Percentiles rank a stretch among this genome's conserved stretches.
Evolutionary conservation across 2,888 invertebrate genomes (phyloP).

Genomic region (Zele albiditarsus): DNA sequence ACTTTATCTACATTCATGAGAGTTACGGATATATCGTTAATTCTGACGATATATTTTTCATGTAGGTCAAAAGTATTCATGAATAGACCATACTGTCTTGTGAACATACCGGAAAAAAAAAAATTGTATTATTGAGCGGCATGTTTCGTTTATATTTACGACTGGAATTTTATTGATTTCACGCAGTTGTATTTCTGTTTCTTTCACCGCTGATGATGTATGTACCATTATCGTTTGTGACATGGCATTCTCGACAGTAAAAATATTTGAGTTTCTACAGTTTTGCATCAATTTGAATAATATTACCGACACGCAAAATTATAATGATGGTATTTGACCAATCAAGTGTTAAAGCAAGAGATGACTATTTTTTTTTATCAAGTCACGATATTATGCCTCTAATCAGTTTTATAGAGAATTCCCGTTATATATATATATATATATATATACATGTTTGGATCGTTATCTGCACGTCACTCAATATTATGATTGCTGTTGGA

Average conservation of each 20-base stretch:
- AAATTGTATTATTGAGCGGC: neutral
- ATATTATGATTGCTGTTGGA: neutral
- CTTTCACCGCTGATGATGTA: neutral
- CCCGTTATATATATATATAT: neutral
- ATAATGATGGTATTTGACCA: constrained; percentile 30
- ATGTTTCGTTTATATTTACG: neutral
- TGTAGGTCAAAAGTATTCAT: constrained; percentile 15
- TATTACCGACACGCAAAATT: constrained; percentile 21
- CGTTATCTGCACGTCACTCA: constrained; percentile 3
- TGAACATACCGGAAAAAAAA: neutral
- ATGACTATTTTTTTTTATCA: constrained; percentile 32
- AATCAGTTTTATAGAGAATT: constrained; percentile 1
- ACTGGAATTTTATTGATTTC: constrained; percentile 3
- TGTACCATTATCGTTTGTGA: neutral
- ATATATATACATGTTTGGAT: too few species aligned
- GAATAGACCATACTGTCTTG: constrained; percentile 13
- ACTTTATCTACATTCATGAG: neutral
- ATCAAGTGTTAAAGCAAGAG: constrained; percentile 28
- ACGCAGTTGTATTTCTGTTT: neutral
- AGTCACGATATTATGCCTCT: constrained; percentile 10
- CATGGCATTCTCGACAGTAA: constrained; percentile 3
- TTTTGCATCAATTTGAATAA: constrained; percentile 25
- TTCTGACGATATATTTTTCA: neutral
- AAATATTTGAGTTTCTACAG: constrained; percentile 24
- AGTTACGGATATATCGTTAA: neutral